These are phyloP conservation scores for Elgaria multicarinata DNA, from an alignment of 2,113 vertebrate species.

Conservation along the genomic window DNA sequence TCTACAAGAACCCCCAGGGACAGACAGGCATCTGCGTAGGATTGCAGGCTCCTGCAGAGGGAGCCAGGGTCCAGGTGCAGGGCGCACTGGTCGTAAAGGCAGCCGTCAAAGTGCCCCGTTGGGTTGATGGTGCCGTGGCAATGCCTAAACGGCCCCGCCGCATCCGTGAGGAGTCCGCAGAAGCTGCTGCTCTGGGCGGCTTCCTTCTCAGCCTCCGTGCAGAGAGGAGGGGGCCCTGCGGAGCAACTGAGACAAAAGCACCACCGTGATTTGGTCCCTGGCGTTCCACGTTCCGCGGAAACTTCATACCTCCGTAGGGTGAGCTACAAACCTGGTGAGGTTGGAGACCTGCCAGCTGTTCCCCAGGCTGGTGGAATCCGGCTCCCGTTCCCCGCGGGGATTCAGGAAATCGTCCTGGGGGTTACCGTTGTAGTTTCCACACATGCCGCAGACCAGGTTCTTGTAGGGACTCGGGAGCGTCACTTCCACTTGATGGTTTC, in stretches of 20 bases:
- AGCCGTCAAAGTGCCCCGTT: conserved; percentile 23
- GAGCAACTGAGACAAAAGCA: too few relatives aligned
- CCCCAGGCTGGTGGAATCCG: conserved; percentile 67
- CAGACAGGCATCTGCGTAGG: conserved; percentile 55
- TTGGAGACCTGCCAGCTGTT: conserved; percentile 76
- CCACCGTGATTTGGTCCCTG: too few relatives aligned
- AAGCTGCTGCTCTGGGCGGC: conserved; percentile 71
- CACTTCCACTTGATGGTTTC: conserved; percentile 77
- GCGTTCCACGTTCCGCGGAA: too few relatives aligned
- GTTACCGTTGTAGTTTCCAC: conserved; percentile 85
- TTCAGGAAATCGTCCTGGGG: conserved; percentile 73
- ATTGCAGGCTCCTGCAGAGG: conserved; percentile 55
- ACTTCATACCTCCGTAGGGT: fast-evolving
- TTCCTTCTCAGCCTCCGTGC: conserved; percentile 16
- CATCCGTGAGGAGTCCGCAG: conserved; percentile 31
- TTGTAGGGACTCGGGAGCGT: conserved; percentile 75
- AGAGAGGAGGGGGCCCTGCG: neutral
- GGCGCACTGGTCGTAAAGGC: conserved; percentile 53
- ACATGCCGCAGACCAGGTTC: conserved; percentile 82
- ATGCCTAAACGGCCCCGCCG: conserved; percentile 34
- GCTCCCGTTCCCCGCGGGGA: conserved; percentile 67
- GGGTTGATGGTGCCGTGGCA: conserved; percentile 42
- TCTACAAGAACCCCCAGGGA: conserved; percentile 22
- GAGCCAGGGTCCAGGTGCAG: conserved; percentile 20
- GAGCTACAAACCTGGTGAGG: conserved; percentile 59